Evolutionary conservation across 2,888 invertebrate species (phyloP).

Genomic region (Spicauda simplicius): DNA sequence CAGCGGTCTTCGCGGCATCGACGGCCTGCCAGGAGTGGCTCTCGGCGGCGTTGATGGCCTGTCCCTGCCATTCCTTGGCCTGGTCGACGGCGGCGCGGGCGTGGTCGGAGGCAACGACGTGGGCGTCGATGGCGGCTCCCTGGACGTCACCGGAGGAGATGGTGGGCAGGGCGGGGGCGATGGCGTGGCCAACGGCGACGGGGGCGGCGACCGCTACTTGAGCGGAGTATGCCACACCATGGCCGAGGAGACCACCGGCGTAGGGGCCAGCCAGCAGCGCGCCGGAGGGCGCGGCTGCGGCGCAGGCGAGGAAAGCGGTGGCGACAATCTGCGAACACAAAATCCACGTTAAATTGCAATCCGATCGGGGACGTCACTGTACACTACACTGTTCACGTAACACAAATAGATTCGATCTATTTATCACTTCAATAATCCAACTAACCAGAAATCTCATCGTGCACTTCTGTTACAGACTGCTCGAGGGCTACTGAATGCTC

Average conservation of each 20-base stretch:
- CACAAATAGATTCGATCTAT: constrained; percentile 37
- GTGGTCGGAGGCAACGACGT: constrained; percentile 76
- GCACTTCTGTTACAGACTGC: constrained; percentile 84
- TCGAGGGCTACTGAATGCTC: constrained; percentile 82
- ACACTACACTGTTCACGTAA: constrained; percentile 49
- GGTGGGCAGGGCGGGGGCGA: constrained; percentile 64
- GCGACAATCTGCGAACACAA: constrained; percentile 81
- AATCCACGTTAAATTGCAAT: constrained; percentile 46
- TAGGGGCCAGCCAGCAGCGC: constrained; percentile 68
- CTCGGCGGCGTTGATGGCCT: constrained; percentile 77
- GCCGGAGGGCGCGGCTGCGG: constrained; percentile 74
- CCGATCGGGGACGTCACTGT: constrained; percentile 42
- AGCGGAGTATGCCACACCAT: constrained; percentile 39
- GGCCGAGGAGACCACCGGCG: constrained; percentile 49
- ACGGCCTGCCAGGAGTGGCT: constrained; percentile 79
- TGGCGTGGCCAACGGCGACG: constrained; percentile 55
- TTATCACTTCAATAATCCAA: constrained; percentile 44
- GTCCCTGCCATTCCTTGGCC: constrained; percentile 74
- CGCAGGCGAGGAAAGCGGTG: constrained; percentile 78
- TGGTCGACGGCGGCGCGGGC: constrained; percentile 78
- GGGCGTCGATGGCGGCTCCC: constrained; percentile 78
- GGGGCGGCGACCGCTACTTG: constrained; percentile 48
- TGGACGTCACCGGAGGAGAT: constrained; percentile 77
- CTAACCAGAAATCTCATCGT: constrained; percentile 83
- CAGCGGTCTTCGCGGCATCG: constrained; percentile 74